These are phyloP conservation scores for Ctena decussata DNA, from an alignment of 2,888 invertebrate species.

Conservation along the genomic window DNA sequence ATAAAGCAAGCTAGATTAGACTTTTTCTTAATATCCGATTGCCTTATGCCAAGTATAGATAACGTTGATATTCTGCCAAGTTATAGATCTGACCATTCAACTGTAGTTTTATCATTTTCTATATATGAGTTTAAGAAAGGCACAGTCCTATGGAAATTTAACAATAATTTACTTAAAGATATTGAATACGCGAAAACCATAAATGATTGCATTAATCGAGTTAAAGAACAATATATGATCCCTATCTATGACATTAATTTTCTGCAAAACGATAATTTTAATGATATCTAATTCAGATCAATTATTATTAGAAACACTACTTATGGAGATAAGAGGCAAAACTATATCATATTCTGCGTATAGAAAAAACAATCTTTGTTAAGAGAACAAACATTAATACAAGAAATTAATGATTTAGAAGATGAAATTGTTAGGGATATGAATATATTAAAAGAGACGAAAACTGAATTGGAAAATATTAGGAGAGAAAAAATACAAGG, in stretches of 20 bases:
- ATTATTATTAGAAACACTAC: not conserved
- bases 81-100: no score
- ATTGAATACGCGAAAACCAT: not conserved
- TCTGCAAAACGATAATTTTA: not conserved
- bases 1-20: slow-evolving; percentile 27
- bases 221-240: not conserved
- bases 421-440: not conserved
- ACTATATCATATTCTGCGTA: slow-evolving; percentile 21
- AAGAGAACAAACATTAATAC: not conserved
- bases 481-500: slow-evolving; percentile 6
- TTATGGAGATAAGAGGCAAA: slow-evolving; percentile 23
- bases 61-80: not conserved
- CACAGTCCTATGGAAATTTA: not conserved
- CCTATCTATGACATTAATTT: not conserved
- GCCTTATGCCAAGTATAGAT: not conserved
- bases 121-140: not conserved
- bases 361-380: not conserved
- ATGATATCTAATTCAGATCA: not conserved
- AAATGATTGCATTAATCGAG: not conserved
- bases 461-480: not conserved
- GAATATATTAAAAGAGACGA: not conserved
- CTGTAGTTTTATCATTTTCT: not conserved
- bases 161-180: not conserved
- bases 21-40: slow-evolving; percentile 18
- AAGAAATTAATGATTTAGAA: not conserved